These are phyloP conservation scores for Hydrotaea cyrtoneurina DNA, from an alignment of 2,888 invertebrate species.

Conservation along the genomic window DNA sequence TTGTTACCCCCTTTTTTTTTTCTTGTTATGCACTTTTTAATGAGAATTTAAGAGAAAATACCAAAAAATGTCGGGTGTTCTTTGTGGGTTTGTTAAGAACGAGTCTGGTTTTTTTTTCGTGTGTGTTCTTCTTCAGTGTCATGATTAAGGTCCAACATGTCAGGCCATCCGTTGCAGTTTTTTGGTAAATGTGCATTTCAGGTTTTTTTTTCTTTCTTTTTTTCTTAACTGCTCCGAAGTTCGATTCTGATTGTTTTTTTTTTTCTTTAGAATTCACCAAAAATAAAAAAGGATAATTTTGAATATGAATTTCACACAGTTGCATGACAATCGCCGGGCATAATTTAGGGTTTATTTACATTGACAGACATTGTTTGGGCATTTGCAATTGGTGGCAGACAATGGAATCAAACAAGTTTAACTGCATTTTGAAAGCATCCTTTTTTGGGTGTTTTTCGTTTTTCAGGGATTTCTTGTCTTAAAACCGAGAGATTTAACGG, in stretches of 20 bases:
- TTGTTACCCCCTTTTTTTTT: not conserved
- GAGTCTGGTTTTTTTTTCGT: slow-evolving; percentile 26
- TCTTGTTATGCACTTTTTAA: slow-evolving; percentile 25
- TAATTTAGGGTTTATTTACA: slow-evolving; percentile 46
- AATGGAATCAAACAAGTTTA: slow-evolving; percentile 12
- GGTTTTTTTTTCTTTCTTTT: not conserved
- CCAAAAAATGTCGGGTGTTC: not conserved
- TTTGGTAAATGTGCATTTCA: slow-evolving; percentile 28
- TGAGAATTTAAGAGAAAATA: slow-evolving; percentile 4
- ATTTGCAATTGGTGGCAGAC: not conserved
- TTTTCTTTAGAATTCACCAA: slow-evolving; percentile 59
- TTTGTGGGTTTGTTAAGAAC: not conserved
- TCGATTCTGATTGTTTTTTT: not conserved
- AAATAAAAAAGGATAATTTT: slow-evolving; percentile 14
- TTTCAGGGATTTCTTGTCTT: not conserved
- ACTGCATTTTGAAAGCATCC: not conserved
- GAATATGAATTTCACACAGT: slow-evolving; percentile 20
- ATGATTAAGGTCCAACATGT: slow-evolving; percentile 53
- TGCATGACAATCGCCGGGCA: not conserved
- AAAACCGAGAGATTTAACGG: not conserved
- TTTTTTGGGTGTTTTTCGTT: not conserved
- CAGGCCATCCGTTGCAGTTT: slow-evolving; percentile 26
- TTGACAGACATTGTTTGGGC: slow-evolving; percentile 28
- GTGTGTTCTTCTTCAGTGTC: slow-evolving; percentile 14
- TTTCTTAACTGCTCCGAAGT: not conserved